These are phyloP conservation scores for Acanthornis magna DNA, from an alignment of 2,797 vertebrate genomes.

Conservation along the genomic window DNA sequence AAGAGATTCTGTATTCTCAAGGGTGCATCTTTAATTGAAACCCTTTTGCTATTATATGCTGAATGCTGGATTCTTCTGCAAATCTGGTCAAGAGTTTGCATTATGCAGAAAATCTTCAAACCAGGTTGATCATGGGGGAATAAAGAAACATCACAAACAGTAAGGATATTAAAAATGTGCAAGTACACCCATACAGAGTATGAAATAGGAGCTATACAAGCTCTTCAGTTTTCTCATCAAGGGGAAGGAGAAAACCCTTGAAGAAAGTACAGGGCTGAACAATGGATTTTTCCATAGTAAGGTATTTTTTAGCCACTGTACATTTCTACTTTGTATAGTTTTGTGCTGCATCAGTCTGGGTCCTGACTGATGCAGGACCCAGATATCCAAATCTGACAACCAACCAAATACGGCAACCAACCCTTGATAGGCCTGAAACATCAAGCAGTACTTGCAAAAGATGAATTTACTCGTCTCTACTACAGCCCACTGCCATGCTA, in stretches of 20 bases:
- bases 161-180: background rate
- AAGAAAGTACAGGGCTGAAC: background rate
- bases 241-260: background rate
- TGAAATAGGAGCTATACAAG: background rate
- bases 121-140: background rate
- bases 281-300: background rate
- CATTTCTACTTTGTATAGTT: background rate
- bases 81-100: background rate
- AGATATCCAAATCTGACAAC: background rate
- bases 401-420: background rate
- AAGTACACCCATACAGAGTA: background rate
- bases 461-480: background rate
- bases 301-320: background rate
- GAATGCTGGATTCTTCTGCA: background rate
- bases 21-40: background rate
- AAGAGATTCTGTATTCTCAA: background rate
- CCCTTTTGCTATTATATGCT: background rate
- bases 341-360: background rate
- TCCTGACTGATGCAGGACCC: no score
- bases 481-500: background rate
- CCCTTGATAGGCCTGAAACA: background rate
- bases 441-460: background rate
- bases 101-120: background rate
- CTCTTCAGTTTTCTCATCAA: background rate
- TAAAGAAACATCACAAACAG: background rate